Base-by-base conservation (phyloP, 2,888 invertebrate species). In the Oxytorus armatus region DNA sequence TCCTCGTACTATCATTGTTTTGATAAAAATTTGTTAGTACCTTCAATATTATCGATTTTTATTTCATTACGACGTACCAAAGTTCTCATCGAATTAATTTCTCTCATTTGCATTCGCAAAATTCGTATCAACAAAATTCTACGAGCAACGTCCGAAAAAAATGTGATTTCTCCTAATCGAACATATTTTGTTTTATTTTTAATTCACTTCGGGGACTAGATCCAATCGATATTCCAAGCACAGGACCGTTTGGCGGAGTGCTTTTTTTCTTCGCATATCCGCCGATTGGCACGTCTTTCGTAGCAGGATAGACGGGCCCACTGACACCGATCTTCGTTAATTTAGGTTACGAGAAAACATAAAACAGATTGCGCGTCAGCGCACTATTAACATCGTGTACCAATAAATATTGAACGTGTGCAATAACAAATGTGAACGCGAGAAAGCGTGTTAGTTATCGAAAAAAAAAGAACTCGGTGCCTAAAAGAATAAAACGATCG, bases 261-360 rank as follows among this genome's bases (percentile, higher is more conserved):
- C 1, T 39, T 53, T 23, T 4, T 11, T 55, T 44, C 51, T 39
- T 16, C 49, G 21, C 66, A 36, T 8, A 63, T 42, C 51, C 66
- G 14, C n/a, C 68, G 69, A 82, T 78, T 73, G 49, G 82, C 72
- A 69, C 66, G 68, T 78, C 21, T 69, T 61, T 36, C 25, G 59
- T 76, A 36, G 23, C 73, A n/a, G n/a, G 65, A 76, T 72, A 69
- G 53, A 73, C 57, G 44, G 53, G 73, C 53, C 73, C 76, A 81
- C 80, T 82, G 78, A 82, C 82, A 82, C 82, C 75, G 69, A 82
- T 82, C 3, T 49, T 59, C 16, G 57, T 23, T 73, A 73, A 80
- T 82, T 79, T 63, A 79, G 80, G 82, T 80, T 82, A 80, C 75
- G 61, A 74, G 72, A 77, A 75, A 69, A 74, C 73, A 16, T 57